Evolutionary conservation across 2,797 vertebrate genomes (phyloP), one percentile per base, ranked within the genome.

Genomic region (Oreochromis grahami): DNA sequence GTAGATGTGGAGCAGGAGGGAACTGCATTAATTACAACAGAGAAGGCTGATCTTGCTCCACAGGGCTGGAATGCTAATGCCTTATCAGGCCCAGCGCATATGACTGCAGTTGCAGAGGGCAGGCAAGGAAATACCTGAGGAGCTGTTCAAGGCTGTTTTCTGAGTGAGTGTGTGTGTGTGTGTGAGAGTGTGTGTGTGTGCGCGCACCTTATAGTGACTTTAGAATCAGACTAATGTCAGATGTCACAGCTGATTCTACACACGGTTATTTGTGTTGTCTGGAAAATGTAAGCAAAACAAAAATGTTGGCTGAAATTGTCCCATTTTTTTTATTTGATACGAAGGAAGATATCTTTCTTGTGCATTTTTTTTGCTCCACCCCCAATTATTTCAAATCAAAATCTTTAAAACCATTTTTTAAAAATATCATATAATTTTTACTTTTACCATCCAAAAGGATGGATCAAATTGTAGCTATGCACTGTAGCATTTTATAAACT

Each of bases 51-150:
- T 92, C 88, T 91, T 53, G 79, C 86, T 90, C 78, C 82, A 85
- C 85, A 81, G 88, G 84, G 78, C 78, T 65, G 56, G 92, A 92
- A 93, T 94, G 81, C 89, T 93, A 93, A 94, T 93, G 83, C 32
- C 84, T 84, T 76, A 90, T 92, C 91, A 80, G 82, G 56, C 80
- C 45, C 5, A 12, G 52, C 51, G 80, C 83, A 41, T 78, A 29
- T 14, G 65, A 82, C 82, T 76, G 82, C 83, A 82, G 80, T 72
- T 79, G 70, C 3, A 32, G 51, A 55, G 15, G 41, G 36, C 26
- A 36, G 80, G 70, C 24, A 12, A 80, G 60, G 60, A 50, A 36
- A 50, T 65, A 41, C 74, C 63, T 2, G 21, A 38, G 34, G 24
- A 65, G 32, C 11, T 26, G 58, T 68, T 79, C n/a, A 38, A 24